Evolutionary conservation across 1,140 invertebrate genomes (phyloP).

Genomic region (Anadara kagoshimensis): DNA sequence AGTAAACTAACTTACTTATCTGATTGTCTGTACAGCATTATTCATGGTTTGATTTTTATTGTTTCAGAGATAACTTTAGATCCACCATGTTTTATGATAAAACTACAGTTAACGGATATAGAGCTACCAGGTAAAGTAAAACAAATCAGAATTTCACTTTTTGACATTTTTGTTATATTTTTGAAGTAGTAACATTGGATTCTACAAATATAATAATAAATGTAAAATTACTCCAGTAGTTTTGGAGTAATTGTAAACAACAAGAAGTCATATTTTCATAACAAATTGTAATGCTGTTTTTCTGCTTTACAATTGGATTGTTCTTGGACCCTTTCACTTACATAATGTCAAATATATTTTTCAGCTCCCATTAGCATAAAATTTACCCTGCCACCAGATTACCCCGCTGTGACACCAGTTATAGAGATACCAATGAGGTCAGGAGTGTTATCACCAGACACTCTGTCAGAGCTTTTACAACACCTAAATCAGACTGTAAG

Average conservation of each 20-base stretch:
- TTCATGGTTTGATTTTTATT: not conserved
- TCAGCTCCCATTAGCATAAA: conserved; percentile 43
- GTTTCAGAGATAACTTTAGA: conserved; percentile 45
- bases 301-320: too few species aligned
- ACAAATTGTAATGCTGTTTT: too few species aligned
- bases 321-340: too few species aligned
- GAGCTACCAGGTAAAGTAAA: not conserved
- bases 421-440: conserved; percentile 50
- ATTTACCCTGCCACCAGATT: conserved; percentile 40
- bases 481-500: conserved; percentile 35
- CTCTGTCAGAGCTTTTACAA: conserved; percentile 23
- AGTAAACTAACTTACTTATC: too few species aligned
- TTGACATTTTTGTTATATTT: too few species aligned
- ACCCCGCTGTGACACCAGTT: conserved; percentile 34
- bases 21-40: too few species aligned
- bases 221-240: too few species aligned
- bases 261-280: too few species aligned
- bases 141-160: too few species aligned
- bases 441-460: conserved; percentile 26
- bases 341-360: not conserved
- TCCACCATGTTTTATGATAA: conserved; percentile 55
- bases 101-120: conserved; percentile 19
- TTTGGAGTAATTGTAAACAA: too few species aligned
- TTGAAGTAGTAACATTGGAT: too few species aligned
- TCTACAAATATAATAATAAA: too few species aligned